Percentiles rank a stretch among this genome's conserved stretches.
These are phyloP conservation scores for Caenorhabditis drosophilae DNA, from an alignment of 2,888 invertebrate genomes.

Conservation along the genomic window DNA sequence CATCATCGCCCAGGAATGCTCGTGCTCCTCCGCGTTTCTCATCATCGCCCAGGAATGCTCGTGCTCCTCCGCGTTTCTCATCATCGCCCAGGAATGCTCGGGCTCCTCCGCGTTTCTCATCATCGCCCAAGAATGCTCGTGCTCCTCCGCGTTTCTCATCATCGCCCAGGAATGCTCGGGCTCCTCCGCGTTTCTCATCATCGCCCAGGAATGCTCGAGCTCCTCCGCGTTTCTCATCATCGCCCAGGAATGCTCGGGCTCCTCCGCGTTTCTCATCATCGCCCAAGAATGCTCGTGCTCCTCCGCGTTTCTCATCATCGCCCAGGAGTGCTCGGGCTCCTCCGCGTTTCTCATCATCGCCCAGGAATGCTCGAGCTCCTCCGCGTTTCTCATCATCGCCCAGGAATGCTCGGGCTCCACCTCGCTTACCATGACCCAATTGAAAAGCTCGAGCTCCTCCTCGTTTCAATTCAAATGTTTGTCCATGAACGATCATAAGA, in stretches of 20 bases:
- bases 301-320: slow-evolving; percentile 32
- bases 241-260: slow-evolving; percentile 13
- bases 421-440: slow-evolving; percentile 11
- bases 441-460: slow-evolving; percentile 39
- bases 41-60: no score
- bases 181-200: slow-evolving; percentile 32
- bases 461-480: slow-evolving; percentile 16
- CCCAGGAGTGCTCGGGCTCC: slow-evolving; percentile 29
- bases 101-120: slow-evolving; percentile 35
- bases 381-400: slow-evolving; percentile 31
- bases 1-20: no score
- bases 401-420: slow-evolving; percentile 15
- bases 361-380: slow-evolving; percentile 30
- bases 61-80: no score
- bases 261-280: slow-evolving; percentile 15
- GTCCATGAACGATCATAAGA: slow-evolving; percentile 1
- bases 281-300: slow-evolving; percentile 34
- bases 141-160: slow-evolving; percentile 36
- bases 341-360: slow-evolving; percentile 21
- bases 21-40: no score
- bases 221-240: slow-evolving; percentile 34
- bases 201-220: slow-evolving; percentile 25
- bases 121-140: slow-evolving; percentile 28
- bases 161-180: slow-evolving; percentile 20
- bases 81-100: slow-evolving; percentile 27